Base-by-base conservation (phyloP, 2,888 invertebrate genomes). In the Nomada flava region DNA sequence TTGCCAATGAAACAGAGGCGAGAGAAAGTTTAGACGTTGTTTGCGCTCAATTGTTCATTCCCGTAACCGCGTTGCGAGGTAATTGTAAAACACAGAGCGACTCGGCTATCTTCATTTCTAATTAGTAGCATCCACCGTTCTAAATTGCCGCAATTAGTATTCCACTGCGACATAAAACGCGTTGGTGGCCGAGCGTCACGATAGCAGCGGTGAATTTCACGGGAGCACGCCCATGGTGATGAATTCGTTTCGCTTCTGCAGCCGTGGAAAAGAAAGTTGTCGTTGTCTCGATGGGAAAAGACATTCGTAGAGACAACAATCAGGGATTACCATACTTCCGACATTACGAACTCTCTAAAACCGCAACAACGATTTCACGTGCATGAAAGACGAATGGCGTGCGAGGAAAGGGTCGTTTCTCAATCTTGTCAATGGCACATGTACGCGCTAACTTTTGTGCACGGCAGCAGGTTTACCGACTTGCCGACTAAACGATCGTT, bases 131-230 rank as follows among this genome's bases (percentile, higher is more conserved):
- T 82, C 65, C 70, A 78, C 29, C 68, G 76, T 73, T 65, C 72
- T 83, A 76, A 83, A 83, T 83, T 78, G 78, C 55, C 57, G 64
- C 70, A 78, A 83, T 83, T 83, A 74, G 83, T 83, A 83, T 83
- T 83, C 82, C 72, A 44, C 44, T 23, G 82, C 29, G 82, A 63
- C 72, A 9, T 53, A 18, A 70, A 69, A 20, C 69, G 82, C 82
- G 67, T 62, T 67, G 82, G 70, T 83, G 76, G 77, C 20, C 77
- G 59, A 44, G 60, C 50, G 52, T 63, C 64, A 62, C 69, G 44
- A 60, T n/a, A 36, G 42, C 52, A 50, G 68, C 64, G 70, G 65
- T 62, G 60, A 79, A 65, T 79, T 79, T 71, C 78, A 65, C 79
- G 59, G 52, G 42, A 72, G 55, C 64, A 18, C 50, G 15, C 20